Evolutionary conservation across 1,140 invertebrate species (phyloP), one percentile per base, ranked within the genome.

Genomic region (Ectropis grisescens): DNA sequence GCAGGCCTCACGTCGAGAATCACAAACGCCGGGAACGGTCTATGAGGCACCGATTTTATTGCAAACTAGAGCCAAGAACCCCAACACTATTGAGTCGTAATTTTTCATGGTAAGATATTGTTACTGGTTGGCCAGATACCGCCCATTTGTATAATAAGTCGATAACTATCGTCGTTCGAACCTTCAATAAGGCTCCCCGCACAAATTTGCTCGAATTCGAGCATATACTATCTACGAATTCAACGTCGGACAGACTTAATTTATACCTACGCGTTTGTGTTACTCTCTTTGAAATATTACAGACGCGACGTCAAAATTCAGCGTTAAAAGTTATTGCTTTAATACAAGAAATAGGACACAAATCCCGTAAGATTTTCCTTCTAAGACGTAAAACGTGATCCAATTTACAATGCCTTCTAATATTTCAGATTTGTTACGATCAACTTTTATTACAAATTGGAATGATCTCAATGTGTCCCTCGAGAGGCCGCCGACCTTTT

Each of bases 71-170:
- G 47, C 53, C 53, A 59, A 56, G 33, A 50, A 47, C 46, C 48
- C 40, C 46, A 58, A 36, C 45, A 42, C 41, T 57, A 50, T 46
- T 43, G 31, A 48, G 40, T 34, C 49, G 51, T 64, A 65, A 66
- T 69, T 59, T 57, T 52, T 53, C 52, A 57, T 54, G 46, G 53
- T 64, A 61, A 70, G 56, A 64, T 66, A 66, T 53, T 57, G 55
- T 57, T 56, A 60, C 49, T 49, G 23, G 46, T 6, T 52, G 47
- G 46, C 51, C 58, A 58, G 50, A 65, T 61, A 61, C 58, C 44
- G 47, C 47, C 60, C 51, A 56, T 70, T 70, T 64, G 61, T 66
- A 66, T 70, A 67, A 70, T 70, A 67, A 67, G 52, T 48, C 62
- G 47, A 67, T 70, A 59, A 51, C 38, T 35, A 58, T 66, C 55